Conservation (phyloP, 2,113 vertebrate species). For the Corvus hawaiiensis region DNA sequence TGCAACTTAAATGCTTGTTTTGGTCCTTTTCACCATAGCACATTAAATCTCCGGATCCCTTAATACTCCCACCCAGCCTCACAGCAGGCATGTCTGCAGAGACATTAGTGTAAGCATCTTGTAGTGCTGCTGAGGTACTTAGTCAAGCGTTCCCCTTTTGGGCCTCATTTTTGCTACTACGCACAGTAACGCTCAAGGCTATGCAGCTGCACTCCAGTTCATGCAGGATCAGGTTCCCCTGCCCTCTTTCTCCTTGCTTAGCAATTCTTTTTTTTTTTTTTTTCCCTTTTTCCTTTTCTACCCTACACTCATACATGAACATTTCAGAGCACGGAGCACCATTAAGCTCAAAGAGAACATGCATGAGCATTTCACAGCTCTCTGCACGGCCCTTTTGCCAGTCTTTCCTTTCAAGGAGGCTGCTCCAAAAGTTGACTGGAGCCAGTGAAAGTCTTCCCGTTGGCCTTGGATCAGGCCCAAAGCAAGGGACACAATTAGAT, state of each 20-base stretch:
- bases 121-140: slow-evolving; percentile 8
- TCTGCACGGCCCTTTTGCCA: background rate
- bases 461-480: slow-evolving; percentile 2
- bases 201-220: slow-evolving; percentile 59
- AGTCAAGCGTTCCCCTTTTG: slow-evolving; percentile 25
- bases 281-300: background rate
- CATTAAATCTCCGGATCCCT: slow-evolving; percentile 17
- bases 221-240: slow-evolving; percentile 61
- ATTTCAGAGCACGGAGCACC: background rate
- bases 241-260: slow-evolving; percentile 56
- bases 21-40: background rate
- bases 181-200: slow-evolving; percentile 40
- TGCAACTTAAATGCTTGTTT: background rate
- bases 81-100: slow-evolving; percentile 22
- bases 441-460: background rate
- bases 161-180: slow-evolving; percentile 55
- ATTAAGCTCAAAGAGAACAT: background rate
- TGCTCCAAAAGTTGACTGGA: background rate
- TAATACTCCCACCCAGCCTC: slow-evolving; percentile 14
- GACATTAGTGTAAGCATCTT: background rate
- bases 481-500: background rate
- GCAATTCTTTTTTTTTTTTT: background rate
- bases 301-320: background rate
- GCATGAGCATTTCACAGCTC: background rate
- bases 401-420: background rate